Conservation (phyloP, 35 echinoderm and acorn worm genomes). For the Holothuria glaberrima region DNA sequence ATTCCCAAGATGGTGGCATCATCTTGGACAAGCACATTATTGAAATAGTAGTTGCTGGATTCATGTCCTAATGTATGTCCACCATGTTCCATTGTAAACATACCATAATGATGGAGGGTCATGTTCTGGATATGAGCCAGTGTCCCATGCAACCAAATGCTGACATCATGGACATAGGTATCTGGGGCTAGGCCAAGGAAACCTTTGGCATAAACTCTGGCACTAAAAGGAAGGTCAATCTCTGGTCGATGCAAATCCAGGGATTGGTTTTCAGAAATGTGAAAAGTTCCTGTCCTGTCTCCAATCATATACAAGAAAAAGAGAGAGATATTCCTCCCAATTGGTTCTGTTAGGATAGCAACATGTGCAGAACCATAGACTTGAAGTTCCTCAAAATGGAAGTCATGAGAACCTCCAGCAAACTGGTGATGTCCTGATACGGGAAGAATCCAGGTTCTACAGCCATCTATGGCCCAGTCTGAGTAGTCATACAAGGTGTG, state of each 20-base stretch:
- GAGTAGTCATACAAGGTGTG: slow-evolving; percentile 66
- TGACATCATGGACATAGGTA: slow-evolving; percentile 84
- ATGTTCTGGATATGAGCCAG: slow-evolving; percentile 74
- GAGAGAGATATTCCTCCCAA: slow-evolving; percentile 59
- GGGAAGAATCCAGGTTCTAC: slow-evolving; percentile 89
- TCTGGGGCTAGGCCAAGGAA: slow-evolving; percentile 84
- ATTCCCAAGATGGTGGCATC: slow-evolving; percentile 55
- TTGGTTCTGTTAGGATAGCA: slow-evolving; percentile 81
- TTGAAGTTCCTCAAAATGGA: slow-evolving; percentile 93
- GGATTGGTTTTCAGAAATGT: slow-evolving; percentile 74
- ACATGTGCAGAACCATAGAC: slow-evolving; percentile 83
- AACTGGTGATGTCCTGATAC: slow-evolving; percentile 83
- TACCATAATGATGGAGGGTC: slow-evolving; percentile 74
- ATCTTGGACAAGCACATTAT: slow-evolving; percentile 73
- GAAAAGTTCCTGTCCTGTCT: slow-evolving; percentile 84
- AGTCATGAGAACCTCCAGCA: slow-evolving; percentile 77
- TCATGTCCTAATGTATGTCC: slow-evolving; percentile 67
- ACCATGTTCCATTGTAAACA: slow-evolving; percentile 83
- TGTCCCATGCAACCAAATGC: slow-evolving; percentile 83
- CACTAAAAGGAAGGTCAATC: slow-evolving; percentile 88
- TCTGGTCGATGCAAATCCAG: slow-evolving; percentile 80
- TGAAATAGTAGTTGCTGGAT: slow-evolving; percentile 67
- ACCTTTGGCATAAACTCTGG: slow-evolving; percentile 77
- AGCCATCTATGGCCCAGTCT: slow-evolving; percentile 76
- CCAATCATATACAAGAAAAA: slow-evolving; percentile 96